These are phyloP conservation scores for Odiellus spinosus DNA, from an alignment of 2,888 invertebrate species.

Conservation along the genomic window DNA sequence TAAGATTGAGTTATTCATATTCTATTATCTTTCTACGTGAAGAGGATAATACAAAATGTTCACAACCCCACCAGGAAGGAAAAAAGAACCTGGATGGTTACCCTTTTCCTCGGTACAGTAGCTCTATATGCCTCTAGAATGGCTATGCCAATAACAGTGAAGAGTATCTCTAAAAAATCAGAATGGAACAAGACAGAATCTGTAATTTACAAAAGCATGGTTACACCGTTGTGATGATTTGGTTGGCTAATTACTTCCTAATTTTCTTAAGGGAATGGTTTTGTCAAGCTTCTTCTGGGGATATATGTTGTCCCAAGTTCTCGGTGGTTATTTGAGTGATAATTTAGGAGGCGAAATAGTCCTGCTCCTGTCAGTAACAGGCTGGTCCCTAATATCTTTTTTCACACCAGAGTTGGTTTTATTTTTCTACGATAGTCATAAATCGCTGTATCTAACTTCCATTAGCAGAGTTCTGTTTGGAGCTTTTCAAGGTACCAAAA, in stretches of 20 bases:
- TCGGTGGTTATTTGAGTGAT: slow-evolving; percentile 42
- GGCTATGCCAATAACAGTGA: neutral
- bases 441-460: slow-evolving; percentile 41
- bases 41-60: too few species aligned
- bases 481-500: slow-evolving; percentile 39
- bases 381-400: slow-evolving; percentile 41
- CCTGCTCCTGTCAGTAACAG: slow-evolving; percentile 42
- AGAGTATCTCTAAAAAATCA: neutral
- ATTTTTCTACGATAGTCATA: slow-evolving; percentile 32
- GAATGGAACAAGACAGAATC: neutral
- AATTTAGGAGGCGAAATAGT: slow-evolving; percentile 48
- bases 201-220: neutral
- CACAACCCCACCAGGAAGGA: too few species aligned
- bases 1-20: too few species aligned
- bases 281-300: slow-evolving; percentile 58
- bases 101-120: neutral
- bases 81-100: neutral
- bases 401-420: slow-evolving; percentile 40
- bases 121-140: neutral
- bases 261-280: slow-evolving; percentile 38
- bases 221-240: too few species aligned
- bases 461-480: slow-evolving; percentile 44
- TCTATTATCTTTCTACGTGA: too few species aligned
- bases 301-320: slow-evolving; percentile 46
- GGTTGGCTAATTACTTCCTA: neutral